Base-by-base conservation (phyloP, 23 tunicate species). In the Aplidium turbinatum region DNA sequence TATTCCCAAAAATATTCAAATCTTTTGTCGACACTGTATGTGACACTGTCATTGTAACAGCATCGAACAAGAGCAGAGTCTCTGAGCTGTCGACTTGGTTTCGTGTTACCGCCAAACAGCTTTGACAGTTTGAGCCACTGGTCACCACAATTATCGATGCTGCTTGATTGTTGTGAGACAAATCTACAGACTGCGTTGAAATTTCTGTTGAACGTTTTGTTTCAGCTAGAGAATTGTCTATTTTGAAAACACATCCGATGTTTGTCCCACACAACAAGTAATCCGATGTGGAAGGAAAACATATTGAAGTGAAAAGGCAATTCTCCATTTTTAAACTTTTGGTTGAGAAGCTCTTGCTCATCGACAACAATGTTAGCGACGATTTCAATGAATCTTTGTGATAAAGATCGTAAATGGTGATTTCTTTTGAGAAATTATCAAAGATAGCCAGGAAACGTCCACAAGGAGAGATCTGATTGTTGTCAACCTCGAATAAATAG, bases 401-500 rank as follows among this genome's bases (percentile, higher is more conserved):
- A 42, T 42, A 42, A 9, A 13, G 48, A 42, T 9, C 13, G 9
- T 9, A 42, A 13, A 42, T 42, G 48, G 13, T 42, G 21, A 9
- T 60, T 26, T 60, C 67, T 30, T 60, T 60, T 27, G 67, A 26
- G 6, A 60, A 16, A 26, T 4, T 42, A 53, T 76, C 47, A 28
- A 56, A 63, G 5, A 51, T 13, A 18, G 64, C 80, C 51, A 82
- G 30, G 35, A 77, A 63, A 11, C 38, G 69, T 58, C 91, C 91
- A 33, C 83, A 68, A 32, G 66, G 20, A 57, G 85, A 79, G 1
- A 85, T 68, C 51, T 52, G 73, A 52, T 85, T 51, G 63, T 77
- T 85, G 28, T 38, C 64, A 13, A 58, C 47, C 13, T 63, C 64
- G 47, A 85, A 70, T 4, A 36, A 39, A 27, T 68, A 74, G 3